These are phyloP conservation scores for Cryptocheilus praepositus DNA, from an alignment of 2,888 invertebrate species.

Conservation along the genomic window DNA sequence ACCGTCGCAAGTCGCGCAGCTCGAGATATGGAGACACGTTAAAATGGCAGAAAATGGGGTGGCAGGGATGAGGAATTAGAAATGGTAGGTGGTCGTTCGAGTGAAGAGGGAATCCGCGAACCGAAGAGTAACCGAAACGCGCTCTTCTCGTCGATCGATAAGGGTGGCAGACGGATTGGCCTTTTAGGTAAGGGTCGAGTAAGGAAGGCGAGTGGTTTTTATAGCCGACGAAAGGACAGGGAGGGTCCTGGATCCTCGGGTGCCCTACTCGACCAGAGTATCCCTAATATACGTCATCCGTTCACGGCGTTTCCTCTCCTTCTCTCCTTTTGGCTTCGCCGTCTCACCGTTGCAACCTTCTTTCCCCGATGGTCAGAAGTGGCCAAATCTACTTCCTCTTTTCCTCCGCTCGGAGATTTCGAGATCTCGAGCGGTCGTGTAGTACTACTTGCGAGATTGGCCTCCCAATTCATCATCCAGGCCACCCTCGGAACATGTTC, in stretches of 20 bases:
- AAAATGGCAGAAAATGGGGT: background rate
- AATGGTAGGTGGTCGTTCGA: constrained; percentile 27
- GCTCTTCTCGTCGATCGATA: constrained; percentile 67
- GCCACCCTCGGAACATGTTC: constrained; percentile 22
- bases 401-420: constrained; percentile 39
- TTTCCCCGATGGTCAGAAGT: constrained; percentile 38
- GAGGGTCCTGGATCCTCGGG: constrained; percentile 67
- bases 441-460: constrained; percentile 33
- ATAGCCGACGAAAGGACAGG: constrained; percentile 72
- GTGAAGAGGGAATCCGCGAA: constrained; percentile 39
- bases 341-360: constrained; percentile 24
- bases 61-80: constrained; percentile 13
- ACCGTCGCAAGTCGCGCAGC: background rate
- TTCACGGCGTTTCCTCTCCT: constrained; percentile 65
- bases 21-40: background rate
- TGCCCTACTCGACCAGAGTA: constrained; percentile 73
- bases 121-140: constrained; percentile 55
- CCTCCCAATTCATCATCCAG: constrained; percentile 20
- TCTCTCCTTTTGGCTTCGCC: constrained; percentile 30
- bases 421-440: constrained; percentile 43
- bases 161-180: constrained; percentile 69
- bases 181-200: constrained; percentile 72
- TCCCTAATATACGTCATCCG: constrained; percentile 75
- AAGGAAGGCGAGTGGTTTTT: constrained; percentile 74
- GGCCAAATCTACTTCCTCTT: constrained; percentile 47